Conservation (phyloP, 37 sponge, comb jelly and placozoan genomes). For the Crambe crambe region DNA sequence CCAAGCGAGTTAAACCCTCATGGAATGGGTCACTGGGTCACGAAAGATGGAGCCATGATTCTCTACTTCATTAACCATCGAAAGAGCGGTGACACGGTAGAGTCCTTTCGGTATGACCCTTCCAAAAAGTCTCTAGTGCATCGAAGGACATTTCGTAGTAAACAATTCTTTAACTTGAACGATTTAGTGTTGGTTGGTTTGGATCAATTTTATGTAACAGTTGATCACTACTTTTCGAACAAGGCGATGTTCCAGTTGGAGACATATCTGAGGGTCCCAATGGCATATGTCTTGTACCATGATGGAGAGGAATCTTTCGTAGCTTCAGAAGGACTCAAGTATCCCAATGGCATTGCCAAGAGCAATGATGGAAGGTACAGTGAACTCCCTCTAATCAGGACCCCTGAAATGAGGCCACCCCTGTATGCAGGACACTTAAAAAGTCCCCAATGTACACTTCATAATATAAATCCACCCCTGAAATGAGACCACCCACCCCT, state of each 20-base stretch:
- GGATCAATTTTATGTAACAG: conserved; percentile 25
- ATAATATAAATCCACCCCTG: too few species aligned
- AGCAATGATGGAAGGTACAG: conserved; percentile 40
- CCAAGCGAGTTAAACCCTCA: conserved; percentile 27
- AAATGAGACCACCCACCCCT: too few species aligned
- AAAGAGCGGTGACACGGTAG: conserved; percentile 11
- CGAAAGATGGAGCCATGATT: conserved; percentile 15
- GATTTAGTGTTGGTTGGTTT: conserved; percentile 8
- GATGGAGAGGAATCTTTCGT: not conserved
- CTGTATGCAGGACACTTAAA: too few species aligned
- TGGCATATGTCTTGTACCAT: not conserved
- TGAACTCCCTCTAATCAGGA: too few species aligned
- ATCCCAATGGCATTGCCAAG: conserved; percentile 39
- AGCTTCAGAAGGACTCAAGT: conserved; percentile 11
- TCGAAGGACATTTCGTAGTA: conserved; percentile 7
- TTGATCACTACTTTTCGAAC: conserved; percentile 12
- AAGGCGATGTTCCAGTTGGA: not conserved
- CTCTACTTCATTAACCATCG: conserved; percentile 47
- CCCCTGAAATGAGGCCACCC: too few species aligned
- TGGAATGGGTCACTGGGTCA: conserved; percentile 47
- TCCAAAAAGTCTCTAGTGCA: not conserved
- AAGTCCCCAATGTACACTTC: too few species aligned
- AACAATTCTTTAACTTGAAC: conserved; percentile 12
- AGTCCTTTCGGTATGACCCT: conserved; percentile 26
- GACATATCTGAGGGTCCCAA: not conserved